phyloP scores from a whole-genome alignment of 37 sponge, comb jelly and placozoan genomes.

The Spongia lamella region DNA sequence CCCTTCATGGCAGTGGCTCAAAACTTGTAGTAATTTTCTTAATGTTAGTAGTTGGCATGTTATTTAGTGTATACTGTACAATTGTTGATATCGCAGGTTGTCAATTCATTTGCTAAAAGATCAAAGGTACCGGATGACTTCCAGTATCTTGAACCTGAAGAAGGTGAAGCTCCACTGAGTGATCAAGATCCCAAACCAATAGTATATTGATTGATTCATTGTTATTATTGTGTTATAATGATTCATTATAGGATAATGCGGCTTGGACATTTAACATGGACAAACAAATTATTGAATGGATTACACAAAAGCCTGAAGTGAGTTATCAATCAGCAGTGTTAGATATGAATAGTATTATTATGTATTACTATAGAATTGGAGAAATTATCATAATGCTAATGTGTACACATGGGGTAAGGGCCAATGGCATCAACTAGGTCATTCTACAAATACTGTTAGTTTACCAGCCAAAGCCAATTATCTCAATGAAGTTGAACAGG shows the following conservation, averaged over 20 bases:
- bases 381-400: conserved; percentile 2
- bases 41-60: too few relatives aligned
- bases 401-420: conserved; percentile 87
- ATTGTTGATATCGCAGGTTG: too few relatives aligned
- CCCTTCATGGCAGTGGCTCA: conserved; percentile 58
- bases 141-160: too few relatives aligned
- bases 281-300: conserved; percentile 73
- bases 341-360: too few relatives aligned
- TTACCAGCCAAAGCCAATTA: conserved; percentile 27
- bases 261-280: conserved; percentile 83
- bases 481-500: conserved; percentile 52
- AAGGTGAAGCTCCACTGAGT: too few relatives aligned
- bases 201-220: too few relatives aligned
- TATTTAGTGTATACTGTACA: too few relatives aligned
- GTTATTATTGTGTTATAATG: too few relatives aligned
- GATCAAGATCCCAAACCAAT: too few relatives aligned
- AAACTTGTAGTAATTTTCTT: background rate
- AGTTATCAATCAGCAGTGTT: too few relatives aligned
- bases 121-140: too few relatives aligned
- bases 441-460: conserved; percentile 30
- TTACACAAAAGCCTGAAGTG: conserved; percentile 41
- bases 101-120: too few relatives aligned
- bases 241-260: conserved; percentile 44
- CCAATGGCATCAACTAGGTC: conserved; percentile 57
- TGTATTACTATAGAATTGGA: conserved; percentile 55